A percentile compares a stretch with the other conserved stretches of the same genome.
Evolutionary conservation across 2,797 vertebrate species (phyloP).

Genomic region (Lacerta agilis): DNA sequence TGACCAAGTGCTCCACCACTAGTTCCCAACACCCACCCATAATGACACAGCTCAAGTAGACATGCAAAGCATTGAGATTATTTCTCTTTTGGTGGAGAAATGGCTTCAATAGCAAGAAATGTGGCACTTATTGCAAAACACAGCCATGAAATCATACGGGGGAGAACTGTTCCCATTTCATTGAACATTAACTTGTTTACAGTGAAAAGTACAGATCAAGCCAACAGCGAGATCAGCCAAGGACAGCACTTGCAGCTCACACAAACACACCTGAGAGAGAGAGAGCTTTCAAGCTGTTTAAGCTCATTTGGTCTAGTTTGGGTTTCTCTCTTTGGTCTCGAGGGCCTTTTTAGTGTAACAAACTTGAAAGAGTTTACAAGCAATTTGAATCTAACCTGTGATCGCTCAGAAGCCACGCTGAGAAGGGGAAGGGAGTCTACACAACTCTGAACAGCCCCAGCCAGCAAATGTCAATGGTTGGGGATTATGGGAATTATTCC

Average conservation of each 20-base stretch:
- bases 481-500: too few relatives aligned
- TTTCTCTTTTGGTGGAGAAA: not conserved
- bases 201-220: slow-evolving; percentile 19
- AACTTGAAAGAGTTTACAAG: too few relatives aligned
- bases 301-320: not conserved
- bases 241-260: not conserved
- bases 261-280: not conserved
- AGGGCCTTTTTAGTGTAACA: too few relatives aligned
- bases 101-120: slow-evolving; percentile 34
- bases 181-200: slow-evolving; percentile 39
- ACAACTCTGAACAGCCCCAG: too few relatives aligned
- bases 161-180: slow-evolving; percentile 36
- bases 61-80: not conserved
- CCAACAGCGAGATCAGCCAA: slow-evolving; percentile 34
- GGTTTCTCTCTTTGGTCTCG: too few relatives aligned
- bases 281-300: not conserved
- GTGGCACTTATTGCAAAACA: not conserved
- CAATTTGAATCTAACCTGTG: not conserved
- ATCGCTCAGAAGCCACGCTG: not conserved
- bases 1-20: not conserved
- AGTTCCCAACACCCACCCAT: too few relatives aligned
- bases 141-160: slow-evolving; percentile 25
- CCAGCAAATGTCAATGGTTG: too few relatives aligned
- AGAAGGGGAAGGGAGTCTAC: not conserved
- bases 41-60: not conserved